A percentile compares a stretch with the other conserved stretches of the same genome.
These are phyloP conservation scores for Mesorhabditis belari DNA, from an alignment of 2,888 invertebrate species.

Conservation along the genomic window DNA sequence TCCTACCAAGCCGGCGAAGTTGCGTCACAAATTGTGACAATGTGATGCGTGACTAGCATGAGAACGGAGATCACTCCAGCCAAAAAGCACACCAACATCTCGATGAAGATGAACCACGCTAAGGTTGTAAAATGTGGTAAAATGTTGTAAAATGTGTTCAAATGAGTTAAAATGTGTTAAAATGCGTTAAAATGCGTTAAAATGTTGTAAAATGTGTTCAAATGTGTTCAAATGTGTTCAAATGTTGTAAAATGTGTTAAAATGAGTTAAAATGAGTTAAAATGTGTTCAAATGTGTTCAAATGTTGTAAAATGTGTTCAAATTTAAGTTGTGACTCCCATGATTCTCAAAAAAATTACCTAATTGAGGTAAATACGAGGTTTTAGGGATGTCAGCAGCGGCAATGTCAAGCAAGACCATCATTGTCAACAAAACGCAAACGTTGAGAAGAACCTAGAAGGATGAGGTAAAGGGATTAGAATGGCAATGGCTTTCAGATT, in stretches of 20 bases:
- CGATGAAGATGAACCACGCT: not conserved
- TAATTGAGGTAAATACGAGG: not conserved
- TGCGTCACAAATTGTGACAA: not conserved
- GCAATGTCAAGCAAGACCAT: not conserved
- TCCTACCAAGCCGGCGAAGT: not conserved
- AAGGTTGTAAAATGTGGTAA: not conserved
- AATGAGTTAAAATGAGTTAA: no score
- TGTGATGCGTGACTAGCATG: not conserved
- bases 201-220: no score
- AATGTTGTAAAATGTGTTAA: no score
- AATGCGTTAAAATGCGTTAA: not conserved
- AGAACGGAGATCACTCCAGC: not conserved
- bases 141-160: not conserved
- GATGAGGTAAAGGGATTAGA: no score
- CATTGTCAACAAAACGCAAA: not conserved
- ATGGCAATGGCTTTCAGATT: no score
- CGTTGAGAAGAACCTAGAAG: not conserved
- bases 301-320: no score
- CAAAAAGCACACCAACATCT: not conserved
- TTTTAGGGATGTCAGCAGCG: not conserved
- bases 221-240: no score
- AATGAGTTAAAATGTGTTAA: not conserved
- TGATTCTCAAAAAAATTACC: no score
- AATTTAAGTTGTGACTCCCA: no score
- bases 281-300: no score